Base-by-base conservation (phyloP, 1,140 invertebrate species). In the Steinernema khuongi region DNA sequence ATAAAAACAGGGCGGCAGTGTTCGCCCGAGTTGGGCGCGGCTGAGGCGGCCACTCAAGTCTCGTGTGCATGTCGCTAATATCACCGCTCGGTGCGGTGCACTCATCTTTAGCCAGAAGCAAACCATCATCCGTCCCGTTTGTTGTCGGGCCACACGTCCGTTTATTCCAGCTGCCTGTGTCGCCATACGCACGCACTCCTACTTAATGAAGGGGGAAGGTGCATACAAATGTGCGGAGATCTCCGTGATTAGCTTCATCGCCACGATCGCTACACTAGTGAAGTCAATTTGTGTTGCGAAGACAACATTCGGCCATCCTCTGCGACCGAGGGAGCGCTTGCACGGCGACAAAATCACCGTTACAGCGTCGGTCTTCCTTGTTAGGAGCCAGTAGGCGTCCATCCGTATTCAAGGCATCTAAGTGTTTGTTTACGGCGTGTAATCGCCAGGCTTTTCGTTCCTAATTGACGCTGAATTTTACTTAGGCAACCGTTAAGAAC, bases 61-160 rank as follows among this genome's bases (percentile, higher is more conserved):
- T 41, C n/a, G 50, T 22, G 50, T n/a, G 50, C 50, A 22, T 26
- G 50, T 60, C 50, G 50, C 50, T 60, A 60, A 60, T 60, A 60
- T 60, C 50, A 22, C 50, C 50, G 22, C 22, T 60, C 50, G 26
- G 50, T 60, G 50, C 22, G 11, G 14, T 22, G 50, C 4, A 60
- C 50, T 60, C 50, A 60, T 60, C 50, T 60, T 60, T 60, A 60
- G 50, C 19, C 19, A 26, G 50, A 60, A 60, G 50, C 7, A 60
- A 22, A 60, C 22, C 50, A 60, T 60, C 19, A 26, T 11, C 50
- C n/a, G n/a, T 17, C 19, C 19, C 50, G 7, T 7, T 60, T 60
- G 50, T 60, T 60, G 14, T 60, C 50, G 36, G 7, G 26, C 50
- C 50, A 60, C 26, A 14, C 26, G 50, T 41, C n/a, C 36, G 7